A percentile compares a stretch with the other conserved stretches of the same genome.
Evolutionary conservation across 2,113 vertebrate genomes (phyloP).

Genomic region (Lathamus discolor): DNA sequence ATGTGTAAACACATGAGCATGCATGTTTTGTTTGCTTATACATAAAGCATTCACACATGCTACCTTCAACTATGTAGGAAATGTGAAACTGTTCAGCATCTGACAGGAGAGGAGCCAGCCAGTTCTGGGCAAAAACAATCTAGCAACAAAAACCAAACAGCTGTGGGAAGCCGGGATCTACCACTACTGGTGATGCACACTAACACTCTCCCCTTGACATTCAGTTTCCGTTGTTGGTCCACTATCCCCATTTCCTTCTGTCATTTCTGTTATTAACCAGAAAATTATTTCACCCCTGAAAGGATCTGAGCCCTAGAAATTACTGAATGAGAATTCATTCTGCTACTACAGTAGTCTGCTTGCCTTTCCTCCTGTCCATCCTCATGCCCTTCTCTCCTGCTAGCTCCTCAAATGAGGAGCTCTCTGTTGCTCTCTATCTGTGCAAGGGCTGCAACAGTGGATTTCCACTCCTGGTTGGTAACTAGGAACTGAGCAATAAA

Average conservation of each 20-base stretch:
- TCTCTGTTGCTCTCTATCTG: neutral
- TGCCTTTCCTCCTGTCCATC: neutral
- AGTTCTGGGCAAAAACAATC: neutral
- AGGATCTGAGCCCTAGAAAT: neutral
- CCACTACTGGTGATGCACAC: neutral
- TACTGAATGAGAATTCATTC: neutral
- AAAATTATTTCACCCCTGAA: neutral
- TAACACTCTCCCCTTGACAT: neutral
- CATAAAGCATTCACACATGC: accelerated
- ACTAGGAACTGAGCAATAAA: neutral
- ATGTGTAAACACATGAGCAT: neutral
- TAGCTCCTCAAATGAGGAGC: neutral
- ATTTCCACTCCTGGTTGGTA: neutral
- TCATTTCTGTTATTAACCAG: neutral
- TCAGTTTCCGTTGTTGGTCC: neutral
- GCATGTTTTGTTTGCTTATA: neutral
- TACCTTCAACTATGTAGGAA: neutral
- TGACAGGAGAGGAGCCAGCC: neutral
- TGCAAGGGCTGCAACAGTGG: neutral
- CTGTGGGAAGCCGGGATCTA: neutral
- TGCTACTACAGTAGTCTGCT: neutral
- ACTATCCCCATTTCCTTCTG: neutral
- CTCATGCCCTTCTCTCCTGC: accelerated
- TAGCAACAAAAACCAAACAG: neutral
- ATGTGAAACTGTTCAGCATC: neutral